phyloP scores from a whole-genome alignment of 1,140 invertebrate species.

The Agraylea sexmaculata region DNA sequence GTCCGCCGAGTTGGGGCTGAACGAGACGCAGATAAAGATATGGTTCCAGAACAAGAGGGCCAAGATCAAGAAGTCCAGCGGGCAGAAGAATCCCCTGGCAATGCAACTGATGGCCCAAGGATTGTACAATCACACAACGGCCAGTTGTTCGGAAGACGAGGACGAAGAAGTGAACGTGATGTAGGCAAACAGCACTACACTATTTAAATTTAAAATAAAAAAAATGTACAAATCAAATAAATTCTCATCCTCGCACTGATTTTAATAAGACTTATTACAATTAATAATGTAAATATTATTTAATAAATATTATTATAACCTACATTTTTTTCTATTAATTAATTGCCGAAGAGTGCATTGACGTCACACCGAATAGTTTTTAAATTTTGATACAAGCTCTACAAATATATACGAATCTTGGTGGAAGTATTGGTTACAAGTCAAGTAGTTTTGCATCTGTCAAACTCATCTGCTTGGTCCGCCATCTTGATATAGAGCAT shows the following conservation, averaged over 20 bases:
- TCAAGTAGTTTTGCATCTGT: too few relatives aligned
- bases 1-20: conserved; percentile 72
- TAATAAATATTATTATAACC: neutral
- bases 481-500: too few relatives aligned
- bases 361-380: too few relatives aligned
- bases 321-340: neutral
- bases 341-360: too few relatives aligned
- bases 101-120: conserved; percentile 86
- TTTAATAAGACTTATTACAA: neutral
- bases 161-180: conserved; percentile 43
- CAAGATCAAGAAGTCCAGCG: conserved; percentile 85
- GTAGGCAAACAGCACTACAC: conserved; percentile 1
- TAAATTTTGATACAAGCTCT: too few relatives aligned
- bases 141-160: conserved; percentile 58
- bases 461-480: too few relatives aligned
- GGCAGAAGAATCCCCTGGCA: conserved; percentile 72
- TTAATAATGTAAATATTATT: neutral
- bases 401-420: too few relatives aligned
- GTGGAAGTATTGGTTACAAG: too few relatives aligned
- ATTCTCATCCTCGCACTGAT: neutral
- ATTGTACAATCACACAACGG: conserved; percentile 77
- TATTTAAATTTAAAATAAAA: neutral
- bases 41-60: conserved; percentile 93
- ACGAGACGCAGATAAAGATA: conserved; percentile 94
- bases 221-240: neutral